Base-by-base conservation (phyloP, 2,113 vertebrate species). In the Aspidoscelis tigris region DNA sequence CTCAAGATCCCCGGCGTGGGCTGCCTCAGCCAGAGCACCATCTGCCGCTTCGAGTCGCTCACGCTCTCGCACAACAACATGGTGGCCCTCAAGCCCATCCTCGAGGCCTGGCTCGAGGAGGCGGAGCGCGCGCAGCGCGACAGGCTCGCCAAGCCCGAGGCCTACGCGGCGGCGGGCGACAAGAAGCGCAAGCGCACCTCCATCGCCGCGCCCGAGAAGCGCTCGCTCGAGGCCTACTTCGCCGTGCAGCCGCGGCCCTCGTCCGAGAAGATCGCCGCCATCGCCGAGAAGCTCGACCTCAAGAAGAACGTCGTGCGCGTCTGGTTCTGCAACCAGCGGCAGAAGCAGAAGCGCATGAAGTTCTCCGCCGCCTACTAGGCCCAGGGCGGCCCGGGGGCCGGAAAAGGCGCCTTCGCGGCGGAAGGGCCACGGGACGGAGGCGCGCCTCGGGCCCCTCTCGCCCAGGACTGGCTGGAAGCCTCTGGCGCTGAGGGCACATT, bases 281-380 rank as follows among this genome's bases (percentile, higher is more conserved):
- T 98, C 81, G 98, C 98, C 0, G 97, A 98, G 95, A 98, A 98
- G 88, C 95, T 98, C 93, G 98, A 98, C 95, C 96, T 98, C 91
- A 98, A 98, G 95, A 98, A 98, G 96, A 98, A 98, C 90, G 98
- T 98, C 92, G 98, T 98, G 82, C 95, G 98, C 64, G 97, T 98
- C 80, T 98, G 97, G 97, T 98, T 98, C 94, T 98, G 98, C 94
- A 98, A 98, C 91, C 98, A 98, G 33, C 12, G 97, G 96, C 97
- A 98, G 93, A 98, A 98, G 92, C 97, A 98, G 95, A 98, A 98
- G 96, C 92, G 98, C 86, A 98, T 98, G 98, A 98, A 98, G 94
- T 98, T 98, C 93, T 98, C 98, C 78, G 98, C 98, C n/a, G 96
- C 97, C 83, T 98, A 98, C 95, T 98, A 43, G 39, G 53, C 53